Base-by-base conservation (phyloP, 2,888 invertebrate species). In the Eristalis tenax region DNA sequence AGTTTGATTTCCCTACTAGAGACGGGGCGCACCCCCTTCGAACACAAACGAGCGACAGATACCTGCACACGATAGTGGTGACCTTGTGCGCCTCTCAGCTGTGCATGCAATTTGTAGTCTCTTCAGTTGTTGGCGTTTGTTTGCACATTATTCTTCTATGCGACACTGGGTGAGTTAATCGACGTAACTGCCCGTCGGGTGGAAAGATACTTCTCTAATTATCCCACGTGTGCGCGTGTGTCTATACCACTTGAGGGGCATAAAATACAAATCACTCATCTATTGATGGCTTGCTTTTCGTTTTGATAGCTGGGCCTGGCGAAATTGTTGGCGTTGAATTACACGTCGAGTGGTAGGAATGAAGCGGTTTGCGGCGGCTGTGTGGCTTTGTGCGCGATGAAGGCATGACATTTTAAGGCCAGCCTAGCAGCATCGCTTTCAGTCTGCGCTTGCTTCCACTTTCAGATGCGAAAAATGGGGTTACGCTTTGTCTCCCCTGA, bases 311-410 rank as follows among this genome's bases (percentile, higher is more conserved):
- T 56, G 70, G 69, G 50, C 18, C 63, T 73, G 80, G 28, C 64
- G 28, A 80, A 81, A 74, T 85, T 69, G 13, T 81, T 69, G 13
- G 85, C 73, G 59, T 81, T 76, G 81, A 81, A 77, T 81, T 80
- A 73, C 73, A 81, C 76, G 63, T 69, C 73, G 35, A 35, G 61
- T 15, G 50, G 5, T 0, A 1, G 18, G n/a, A 6, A 1, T 18
- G 18, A 50, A 50, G 66, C 50, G 59, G 13, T 59, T 59, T 59
- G 59, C 26, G 57, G 32, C 10, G 8, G 32, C 32, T 10, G 13
- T 28, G 59, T 59, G 23, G 15, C 23, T n/a, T n/a, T 56, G 18
- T 15, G n/a, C 6, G 18, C 5, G 13, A 50, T 13, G 35, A 61
- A 59, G 50, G 32, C 69, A 77, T 77, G 77, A 63, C 69, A 69